Evolutionary conservation across 2,888 invertebrate species (phyloP).

Genomic region (Polyommatus iphigenia): DNA sequence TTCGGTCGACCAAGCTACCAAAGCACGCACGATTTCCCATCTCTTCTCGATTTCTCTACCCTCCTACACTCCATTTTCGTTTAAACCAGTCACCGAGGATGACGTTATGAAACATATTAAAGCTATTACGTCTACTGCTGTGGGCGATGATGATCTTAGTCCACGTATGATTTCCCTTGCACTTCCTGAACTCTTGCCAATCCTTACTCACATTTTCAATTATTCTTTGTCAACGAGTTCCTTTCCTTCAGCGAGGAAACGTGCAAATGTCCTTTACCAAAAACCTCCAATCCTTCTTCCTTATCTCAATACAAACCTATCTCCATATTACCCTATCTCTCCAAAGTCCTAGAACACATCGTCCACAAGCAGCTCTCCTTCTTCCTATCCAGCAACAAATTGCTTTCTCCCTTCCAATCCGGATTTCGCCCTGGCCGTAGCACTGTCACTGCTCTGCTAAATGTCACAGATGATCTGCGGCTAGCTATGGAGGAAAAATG

Average conservation of each 20-base stretch:
- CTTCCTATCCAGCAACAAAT: neutral
- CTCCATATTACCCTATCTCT: too few species aligned
- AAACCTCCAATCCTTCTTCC: too few species aligned
- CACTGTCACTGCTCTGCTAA: neutral
- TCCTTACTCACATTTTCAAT: slow-evolving; percentile 12
- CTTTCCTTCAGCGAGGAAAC: neutral
- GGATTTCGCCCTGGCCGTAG: neutral
- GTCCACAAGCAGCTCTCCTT: too few species aligned
- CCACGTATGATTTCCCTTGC: neutral
- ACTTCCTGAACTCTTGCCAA: slow-evolving; percentile 8
- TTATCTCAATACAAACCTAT: too few species aligned
- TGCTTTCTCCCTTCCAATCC: neutral
- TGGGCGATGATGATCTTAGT: neutral
- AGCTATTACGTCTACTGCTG: too few species aligned
- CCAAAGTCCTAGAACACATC: too few species aligned
- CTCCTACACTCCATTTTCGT: neutral
- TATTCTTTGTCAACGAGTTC: neutral
- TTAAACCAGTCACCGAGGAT: neutral
- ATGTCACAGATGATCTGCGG: too few species aligned
- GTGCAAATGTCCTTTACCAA: neutral
- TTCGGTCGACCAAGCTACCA: neutral
- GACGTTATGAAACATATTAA: neutral
- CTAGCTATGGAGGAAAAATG: too few species aligned
- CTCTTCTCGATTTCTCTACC: neutral
- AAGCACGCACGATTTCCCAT: neutral